These are phyloP conservation scores for Hippocampus barbouri DNA, from an alignment of 2,113 vertebrate genomes.

Conservation along the genomic window DNA sequence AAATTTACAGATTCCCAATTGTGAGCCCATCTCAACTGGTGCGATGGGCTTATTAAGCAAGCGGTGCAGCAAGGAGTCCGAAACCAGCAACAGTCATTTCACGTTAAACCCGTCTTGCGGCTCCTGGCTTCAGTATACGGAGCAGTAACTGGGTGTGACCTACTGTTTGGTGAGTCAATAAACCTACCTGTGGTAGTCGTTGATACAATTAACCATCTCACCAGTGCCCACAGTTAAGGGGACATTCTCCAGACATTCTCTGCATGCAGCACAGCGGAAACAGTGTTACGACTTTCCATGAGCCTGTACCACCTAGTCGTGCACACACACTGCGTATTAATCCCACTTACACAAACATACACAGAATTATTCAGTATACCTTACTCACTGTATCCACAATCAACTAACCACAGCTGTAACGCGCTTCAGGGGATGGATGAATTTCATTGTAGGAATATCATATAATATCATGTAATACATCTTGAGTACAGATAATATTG, in stretches of 20 bases:
- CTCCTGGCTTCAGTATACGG: conserved; percentile 13
- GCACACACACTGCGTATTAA: neutral
- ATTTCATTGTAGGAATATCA: conserved; percentile 79
- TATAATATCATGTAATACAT: too few relatives aligned
- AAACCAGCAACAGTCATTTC: conserved; percentile 28
- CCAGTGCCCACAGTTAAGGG: conserved; percentile 83
- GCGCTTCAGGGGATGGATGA: conserved; percentile 84
- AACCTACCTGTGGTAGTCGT: conserved; percentile 86
- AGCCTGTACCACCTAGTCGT: conserved; percentile 84
- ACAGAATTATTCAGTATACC: conserved; percentile 16
- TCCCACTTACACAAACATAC: neutral
- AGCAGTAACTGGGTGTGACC: neutral
- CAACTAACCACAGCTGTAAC: conserved; percentile 83
- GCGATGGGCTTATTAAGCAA: conserved; percentile 51
- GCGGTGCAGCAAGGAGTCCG: conserved; percentile 54
- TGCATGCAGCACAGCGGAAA: conserved; percentile 86
- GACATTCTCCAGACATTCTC: conserved; percentile 81
- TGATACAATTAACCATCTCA: conserved; percentile 87
- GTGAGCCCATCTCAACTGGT: conserved; percentile 49
- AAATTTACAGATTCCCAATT: neutral
- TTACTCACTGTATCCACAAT: conserved; percentile 84
- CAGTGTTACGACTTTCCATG: conserved; percentile 89
- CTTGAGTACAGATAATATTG: neutral
- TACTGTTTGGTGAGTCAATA: neutral
- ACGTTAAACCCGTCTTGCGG: conserved; percentile 15